A percentile compares a stretch with the other conserved stretches of the same genome.
These are phyloP conservation scores for Spilosoma lubricipeda DNA, from an alignment of 2,888 invertebrate species.

Conservation along the genomic window DNA sequence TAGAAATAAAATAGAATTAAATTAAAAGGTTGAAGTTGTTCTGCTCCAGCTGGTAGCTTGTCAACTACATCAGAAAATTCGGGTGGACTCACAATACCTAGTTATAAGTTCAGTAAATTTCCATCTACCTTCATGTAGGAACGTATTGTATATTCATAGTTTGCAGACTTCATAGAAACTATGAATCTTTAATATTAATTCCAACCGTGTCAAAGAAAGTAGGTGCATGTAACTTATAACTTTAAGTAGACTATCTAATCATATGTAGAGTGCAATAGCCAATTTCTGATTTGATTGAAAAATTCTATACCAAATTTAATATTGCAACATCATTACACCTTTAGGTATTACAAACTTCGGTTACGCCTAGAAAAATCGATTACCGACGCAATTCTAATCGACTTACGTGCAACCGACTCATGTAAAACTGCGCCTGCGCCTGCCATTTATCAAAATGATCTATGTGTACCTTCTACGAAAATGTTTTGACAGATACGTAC, in stretches of 20 bases:
- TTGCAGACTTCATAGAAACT: no score
- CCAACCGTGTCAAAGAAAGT: not conserved
- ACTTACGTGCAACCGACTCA: not conserved
- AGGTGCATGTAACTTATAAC: not conserved
- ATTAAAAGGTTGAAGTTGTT: no score
- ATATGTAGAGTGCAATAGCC: not conserved
- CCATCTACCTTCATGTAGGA: no score
- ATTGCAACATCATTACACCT: not conserved
- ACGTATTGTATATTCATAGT: no score
- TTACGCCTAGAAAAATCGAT: slow-evolving; percentile 1
- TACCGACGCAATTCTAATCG: not conserved
- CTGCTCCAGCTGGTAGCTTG: no score
- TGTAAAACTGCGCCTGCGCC: slow-evolving; percentile 25
- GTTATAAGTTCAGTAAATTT: no score
- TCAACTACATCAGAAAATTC: no score
- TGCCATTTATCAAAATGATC: slow-evolving; percentile 40
- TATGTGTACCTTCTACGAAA: slow-evolving; percentile 27
- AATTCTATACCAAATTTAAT: not conserved
- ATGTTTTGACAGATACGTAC: slow-evolving; percentile 32
- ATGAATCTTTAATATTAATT: no score
- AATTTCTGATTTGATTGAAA: no score
- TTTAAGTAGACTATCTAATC: not conserved
- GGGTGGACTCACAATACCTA: no score
- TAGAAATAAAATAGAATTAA: not conserved
- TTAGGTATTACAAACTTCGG: not conserved